A percentile compares a stretch with the other conserved stretches of the same genome.
Conservation (phyloP, 2,888 invertebrate species). For the Choristoneura rosaceana region DNA sequence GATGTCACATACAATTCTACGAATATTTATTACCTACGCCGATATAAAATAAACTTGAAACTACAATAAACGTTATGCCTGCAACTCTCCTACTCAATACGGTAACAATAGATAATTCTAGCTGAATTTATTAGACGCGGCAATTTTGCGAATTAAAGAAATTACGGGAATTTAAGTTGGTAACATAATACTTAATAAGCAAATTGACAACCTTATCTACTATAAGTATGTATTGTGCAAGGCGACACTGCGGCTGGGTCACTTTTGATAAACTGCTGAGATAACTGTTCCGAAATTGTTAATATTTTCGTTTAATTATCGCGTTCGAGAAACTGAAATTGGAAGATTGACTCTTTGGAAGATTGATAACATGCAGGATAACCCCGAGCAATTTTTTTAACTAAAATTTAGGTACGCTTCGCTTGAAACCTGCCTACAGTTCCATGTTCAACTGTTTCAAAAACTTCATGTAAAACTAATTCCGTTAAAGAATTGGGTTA, state of each 20-base stretch:
- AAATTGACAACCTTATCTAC: constrained; percentile 39
- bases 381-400: constrained; percentile 13
- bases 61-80: not conserved
- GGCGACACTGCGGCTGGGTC: constrained; percentile 38
- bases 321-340: constrained; percentile 15
- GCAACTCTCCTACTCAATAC: not conserved
- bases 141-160: not conserved
- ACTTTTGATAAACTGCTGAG: constrained; percentile 41
- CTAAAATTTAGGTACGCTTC: not conserved
- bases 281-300: constrained; percentile 37
- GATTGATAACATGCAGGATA: constrained; percentile 35
- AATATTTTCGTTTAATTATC: constrained; percentile 37
- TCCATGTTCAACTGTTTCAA: not conserved
- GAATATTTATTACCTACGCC: no score
- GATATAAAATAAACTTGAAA: no score
- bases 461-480: not conserved
- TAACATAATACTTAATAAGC: constrained; percentile 26
- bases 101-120: no score
- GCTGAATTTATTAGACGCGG: not conserved
- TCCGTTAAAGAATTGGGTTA: no score
- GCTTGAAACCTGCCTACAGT: not conserved
- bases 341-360: constrained; percentile 20
- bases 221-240: constrained; percentile 39
- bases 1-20: no score
- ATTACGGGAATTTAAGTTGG: not conserved